A percentile compares a stretch with the other conserved stretches of the same genome.
Conservation (phyloP, 2,113 vertebrate genomes). For the Centropus unirufus region DNA sequence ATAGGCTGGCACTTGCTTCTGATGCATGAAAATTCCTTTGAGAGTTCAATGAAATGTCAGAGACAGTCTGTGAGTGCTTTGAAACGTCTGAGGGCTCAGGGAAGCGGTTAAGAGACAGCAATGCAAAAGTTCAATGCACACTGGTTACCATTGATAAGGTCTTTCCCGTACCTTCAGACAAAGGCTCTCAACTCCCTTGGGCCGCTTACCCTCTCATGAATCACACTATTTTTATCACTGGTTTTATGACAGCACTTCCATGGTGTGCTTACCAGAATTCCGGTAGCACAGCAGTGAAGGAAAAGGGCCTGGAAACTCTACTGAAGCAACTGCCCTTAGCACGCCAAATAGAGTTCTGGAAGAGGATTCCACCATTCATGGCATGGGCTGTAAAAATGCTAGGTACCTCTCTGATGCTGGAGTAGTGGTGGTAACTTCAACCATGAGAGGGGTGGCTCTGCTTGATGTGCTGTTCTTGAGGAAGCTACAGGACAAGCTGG, state of each 20-base stretch:
- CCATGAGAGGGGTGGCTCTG: accelerated
- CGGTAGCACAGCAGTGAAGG: not conserved
- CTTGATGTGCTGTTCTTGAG: not conserved
- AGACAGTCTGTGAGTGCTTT: not conserved
- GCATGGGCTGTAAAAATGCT: not conserved
- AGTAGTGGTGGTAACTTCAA: not conserved
- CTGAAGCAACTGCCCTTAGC: not conserved
- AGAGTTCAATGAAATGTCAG: not conserved
- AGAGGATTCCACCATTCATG: not conserved
- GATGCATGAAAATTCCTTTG: not conserved
- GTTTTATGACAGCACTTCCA: not conserved
- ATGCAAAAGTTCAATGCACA: not conserved
- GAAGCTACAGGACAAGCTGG: not conserved
- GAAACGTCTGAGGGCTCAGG: not conserved
- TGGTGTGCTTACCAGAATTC: not conserved
- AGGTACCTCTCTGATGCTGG: not conserved
- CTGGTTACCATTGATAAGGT: not conserved
- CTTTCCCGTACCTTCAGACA: not conserved
- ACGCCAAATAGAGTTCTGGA: not conserved
- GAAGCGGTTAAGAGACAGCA: not conserved
- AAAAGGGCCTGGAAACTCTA: not conserved
- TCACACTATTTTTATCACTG: not conserved
- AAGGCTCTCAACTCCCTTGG: not conserved
- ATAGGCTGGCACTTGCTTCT: not conserved
- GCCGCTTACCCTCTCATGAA: not conserved